These are phyloP conservation scores for Alcedo quadribrachys DNA, from an alignment of 2,797 vertebrate species.

Conservation along the genomic window DNA sequence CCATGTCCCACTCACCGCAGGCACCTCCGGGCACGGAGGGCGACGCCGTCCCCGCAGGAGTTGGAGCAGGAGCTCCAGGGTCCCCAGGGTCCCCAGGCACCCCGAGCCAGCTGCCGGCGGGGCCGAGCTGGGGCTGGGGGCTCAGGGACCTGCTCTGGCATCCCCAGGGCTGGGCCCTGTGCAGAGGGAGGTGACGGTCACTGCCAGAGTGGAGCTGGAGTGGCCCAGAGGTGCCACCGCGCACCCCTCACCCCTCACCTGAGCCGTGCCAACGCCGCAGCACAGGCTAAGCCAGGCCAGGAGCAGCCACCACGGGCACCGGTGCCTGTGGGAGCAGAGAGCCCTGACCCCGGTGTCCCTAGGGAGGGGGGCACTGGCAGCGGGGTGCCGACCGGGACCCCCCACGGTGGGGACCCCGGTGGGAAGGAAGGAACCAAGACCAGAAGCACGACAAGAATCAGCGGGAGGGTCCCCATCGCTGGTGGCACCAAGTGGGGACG, in stretches of 20 bases:
- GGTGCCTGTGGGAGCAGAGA: not conserved
- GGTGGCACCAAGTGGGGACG: not conserved
- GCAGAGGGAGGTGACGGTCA: not conserved
- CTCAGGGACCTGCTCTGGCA: not conserved
- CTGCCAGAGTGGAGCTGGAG: rapidly evolving
- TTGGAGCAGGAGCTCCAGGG: slow-evolving; percentile 80
- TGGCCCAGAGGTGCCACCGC: rapidly evolving
- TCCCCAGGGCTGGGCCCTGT: slow-evolving; percentile 50
- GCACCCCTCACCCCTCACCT: slow-evolving; percentile 15
- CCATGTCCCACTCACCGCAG: slow-evolving; percentile 52
- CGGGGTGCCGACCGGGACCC: not conserved
- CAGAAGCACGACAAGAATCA: rapidly evolving
- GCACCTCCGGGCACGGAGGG: slow-evolving; percentile 71
- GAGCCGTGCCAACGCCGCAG: not conserved
- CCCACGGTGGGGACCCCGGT: rapidly evolving
- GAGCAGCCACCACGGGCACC: not conserved
- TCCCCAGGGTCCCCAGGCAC: slow-evolving; percentile 74
- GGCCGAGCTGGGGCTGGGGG: not conserved
- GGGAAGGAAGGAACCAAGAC: no score
- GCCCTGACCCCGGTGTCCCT: not conserved
- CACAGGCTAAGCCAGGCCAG: slow-evolving; percentile 54
- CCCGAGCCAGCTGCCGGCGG: not conserved
- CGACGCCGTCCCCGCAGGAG: slow-evolving; percentile 73
- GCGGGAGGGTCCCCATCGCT: not conserved
- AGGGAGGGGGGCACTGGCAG: not conserved